Base-by-base conservation (phyloP, 2,888 invertebrate species). In the Caenorhabditis doughertyi region DNA sequence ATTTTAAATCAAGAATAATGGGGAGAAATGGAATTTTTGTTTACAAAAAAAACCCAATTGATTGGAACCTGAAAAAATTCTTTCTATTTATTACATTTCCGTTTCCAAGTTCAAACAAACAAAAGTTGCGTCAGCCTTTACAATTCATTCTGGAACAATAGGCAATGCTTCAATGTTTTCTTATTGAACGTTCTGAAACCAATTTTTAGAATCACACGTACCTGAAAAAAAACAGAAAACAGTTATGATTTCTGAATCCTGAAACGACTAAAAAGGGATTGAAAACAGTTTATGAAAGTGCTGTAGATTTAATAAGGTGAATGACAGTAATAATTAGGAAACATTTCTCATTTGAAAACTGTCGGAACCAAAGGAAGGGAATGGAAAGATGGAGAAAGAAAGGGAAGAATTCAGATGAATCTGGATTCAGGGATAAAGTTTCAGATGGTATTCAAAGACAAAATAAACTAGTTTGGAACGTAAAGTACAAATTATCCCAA, bases 401-500 rank as follows among this genome's bases (percentile, higher is more conserved):
- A 42, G n/a, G 42, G 62, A 27, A 35, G 51, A 32, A 60, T 4
- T 35, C 49, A 29, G 21, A 39, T 60, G 70, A 32, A 67, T 25
- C 25, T n/a, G n/a, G n/a, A 47, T n/a, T 18, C 23, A 11, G 8
- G 29, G n/a, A n/a, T n/a, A n/a, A n/a, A n/a, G n/a, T n/a, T n/a
- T n/a, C n/a, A n/a, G n/a, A n/a, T n/a, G n/a, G n/a, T n/a, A n/a
- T n/a, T n/a, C n/a, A n/a, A n/a, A n/a, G n/a, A n/a, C n/a, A n/a
- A n/a, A n/a, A n/a, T n/a, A n/a, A n/a, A n/a, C n/a, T n/a, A n/a
- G n/a, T n/a, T n/a, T n/a, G n/a, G n/a, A n/a, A n/a, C n/a, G n/a
- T n/a, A 58, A 76, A 76, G 76, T 76, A 77, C 77, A 51, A 68
- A 67, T 58, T 35, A 72, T 77, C 77, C 68, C 77, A 77, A 77